Conservation (phyloP, 2,888 invertebrate species). For the Lasioglossum figueresi region DNA sequence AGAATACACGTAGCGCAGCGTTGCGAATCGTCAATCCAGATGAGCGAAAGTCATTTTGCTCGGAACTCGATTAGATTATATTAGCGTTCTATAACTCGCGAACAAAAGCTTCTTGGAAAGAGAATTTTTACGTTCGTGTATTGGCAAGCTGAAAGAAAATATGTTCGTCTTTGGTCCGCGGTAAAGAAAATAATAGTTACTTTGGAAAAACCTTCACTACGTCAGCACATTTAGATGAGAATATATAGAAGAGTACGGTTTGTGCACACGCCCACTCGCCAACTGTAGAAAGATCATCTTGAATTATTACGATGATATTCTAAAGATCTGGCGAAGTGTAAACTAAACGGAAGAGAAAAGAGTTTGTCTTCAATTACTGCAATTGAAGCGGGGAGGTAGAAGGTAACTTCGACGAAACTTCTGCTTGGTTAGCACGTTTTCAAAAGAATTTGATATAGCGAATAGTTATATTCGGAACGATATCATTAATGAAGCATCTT, state of each 20-base stretch:
- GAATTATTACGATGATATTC: neutral
- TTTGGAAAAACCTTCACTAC: too few relatives aligned
- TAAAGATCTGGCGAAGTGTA: neutral
- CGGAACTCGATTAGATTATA: neutral
- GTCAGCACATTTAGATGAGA: too few relatives aligned
- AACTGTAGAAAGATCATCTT: neutral
- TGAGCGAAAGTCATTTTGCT: neutral
- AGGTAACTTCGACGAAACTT: neutral
- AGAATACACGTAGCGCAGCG: neutral
- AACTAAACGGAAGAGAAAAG: neutral
- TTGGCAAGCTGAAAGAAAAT: neutral
- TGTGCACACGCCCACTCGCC: neutral
- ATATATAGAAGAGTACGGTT: neutral
- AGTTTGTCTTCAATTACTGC: neutral
- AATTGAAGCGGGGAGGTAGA: neutral
- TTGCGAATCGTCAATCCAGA: neutral
- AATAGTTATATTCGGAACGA: neutral
- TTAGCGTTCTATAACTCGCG: neutral
- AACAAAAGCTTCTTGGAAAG: neutral
- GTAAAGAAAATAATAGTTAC: neutral
- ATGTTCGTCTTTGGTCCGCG: neutral
- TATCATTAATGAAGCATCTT: neutral
- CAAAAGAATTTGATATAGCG: neutral
- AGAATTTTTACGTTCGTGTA: neutral
- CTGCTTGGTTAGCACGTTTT: neutral